Evolutionary conservation across 2,113 vertebrate species (phyloP), one percentile per base, ranked within the genome.

Genomic region (Seriola rivoliana): DNA sequence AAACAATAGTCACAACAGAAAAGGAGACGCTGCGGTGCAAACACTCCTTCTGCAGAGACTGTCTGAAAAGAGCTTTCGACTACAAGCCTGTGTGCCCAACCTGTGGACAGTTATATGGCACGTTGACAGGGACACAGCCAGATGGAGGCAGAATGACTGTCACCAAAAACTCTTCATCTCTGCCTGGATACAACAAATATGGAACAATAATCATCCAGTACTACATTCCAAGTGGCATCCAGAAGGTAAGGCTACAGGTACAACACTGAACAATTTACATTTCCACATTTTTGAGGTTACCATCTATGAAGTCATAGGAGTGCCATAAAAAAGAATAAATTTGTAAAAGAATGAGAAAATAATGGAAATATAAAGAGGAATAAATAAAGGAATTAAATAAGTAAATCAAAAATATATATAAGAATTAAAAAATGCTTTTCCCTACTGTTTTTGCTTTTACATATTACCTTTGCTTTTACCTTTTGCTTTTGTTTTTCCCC

Each of bases 31-130:
- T 96, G 71, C 54, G 3, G 17, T 96, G 95, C 86, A 90, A 93
- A 25, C 94, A 96, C 68, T 91, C 87, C 0, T 96, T 96, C 86
- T 96, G 95, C 80, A 86, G 17, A 67, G 58, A 50, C 5, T 95
- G 95, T 68, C 46, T 96, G 63, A 74, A 88, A 17, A 59, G 0
- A 44, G 94, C 95, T 6, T 96, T 95, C 19, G 19, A 55, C 4
- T 79, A 90, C 48, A 96, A 96, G 70, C 94, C 95, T 0, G 86
- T 93, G 0, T 96, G 95, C 40, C 95, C 95, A 0, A 89, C 91
- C 1, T 96, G 95, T 72, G 95, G 95, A 21, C 7, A 46, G 25
- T 2, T 95, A 8, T 94, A 95, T 1, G 94, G 95, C 0, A 52
- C 60, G 11, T 8, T 96, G 54, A 93, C 32, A 6, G 95, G 95